These are phyloP conservation scores for Drosophila kikkawai DNA, from an alignment of 1,140 invertebrate genomes.

Conservation along the genomic window DNA sequence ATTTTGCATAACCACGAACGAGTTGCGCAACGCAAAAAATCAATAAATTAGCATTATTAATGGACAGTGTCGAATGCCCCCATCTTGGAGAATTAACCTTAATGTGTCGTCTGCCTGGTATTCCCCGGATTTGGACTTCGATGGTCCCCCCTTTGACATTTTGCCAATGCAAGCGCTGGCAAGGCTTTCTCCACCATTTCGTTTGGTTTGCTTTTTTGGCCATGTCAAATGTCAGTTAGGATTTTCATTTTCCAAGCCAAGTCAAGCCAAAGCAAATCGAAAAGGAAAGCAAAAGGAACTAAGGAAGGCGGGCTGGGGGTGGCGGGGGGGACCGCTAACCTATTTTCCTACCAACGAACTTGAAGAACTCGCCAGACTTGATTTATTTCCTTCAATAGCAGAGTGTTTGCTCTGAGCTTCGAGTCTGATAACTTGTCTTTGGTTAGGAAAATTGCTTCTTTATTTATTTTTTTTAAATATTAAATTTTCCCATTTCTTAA, in stretches of 20 bases:
- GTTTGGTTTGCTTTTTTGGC: slow-evolving; percentile 13
- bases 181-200: slow-evolving; percentile 22
- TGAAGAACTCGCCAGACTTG: slow-evolving; percentile 18
- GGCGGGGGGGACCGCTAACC: slow-evolving; percentile 6
- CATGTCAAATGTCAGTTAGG: slow-evolving; percentile 50
- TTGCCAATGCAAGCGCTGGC: slow-evolving; percentile 21
- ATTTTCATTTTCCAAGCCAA: slow-evolving; percentile 32
- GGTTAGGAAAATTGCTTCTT: neutral
- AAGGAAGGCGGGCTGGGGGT: neutral
- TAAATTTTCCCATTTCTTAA: neutral
- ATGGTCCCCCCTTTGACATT: slow-evolving; percentile 30
- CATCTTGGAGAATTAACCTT: slow-evolving; percentile 44
- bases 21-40: slow-evolving; percentile 25
- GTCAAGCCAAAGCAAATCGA: neutral
- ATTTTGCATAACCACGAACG: slow-evolving; percentile 4
- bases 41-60: slow-evolving; percentile 52
- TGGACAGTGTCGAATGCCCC: slow-evolving; percentile 27
- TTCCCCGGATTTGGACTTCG: slow-evolving; percentile 8
- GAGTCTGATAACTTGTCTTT: neutral
- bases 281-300: slow-evolving; percentile 16
- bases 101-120: slow-evolving; percentile 24
- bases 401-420: neutral
- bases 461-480: neutral
- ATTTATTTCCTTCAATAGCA: slow-evolving; percentile 10
- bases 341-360: slow-evolving; percentile 23